These are phyloP conservation scores for Cuculus canorus DNA, from an alignment of 2,797 vertebrate species.

Conservation along the genomic window DNA sequence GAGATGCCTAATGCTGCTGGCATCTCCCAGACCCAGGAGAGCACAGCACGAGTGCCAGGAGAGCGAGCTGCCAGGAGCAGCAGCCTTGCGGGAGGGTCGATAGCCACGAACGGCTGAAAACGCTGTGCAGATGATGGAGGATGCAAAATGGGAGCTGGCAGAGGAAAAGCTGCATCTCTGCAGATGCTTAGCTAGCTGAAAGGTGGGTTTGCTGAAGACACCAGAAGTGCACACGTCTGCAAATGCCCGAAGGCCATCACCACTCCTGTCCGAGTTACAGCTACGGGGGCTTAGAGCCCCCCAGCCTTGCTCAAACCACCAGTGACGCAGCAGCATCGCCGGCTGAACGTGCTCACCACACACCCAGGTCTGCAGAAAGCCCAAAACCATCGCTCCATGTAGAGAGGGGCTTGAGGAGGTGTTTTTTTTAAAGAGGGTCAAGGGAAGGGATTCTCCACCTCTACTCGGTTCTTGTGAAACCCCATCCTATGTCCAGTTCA, in stretches of 20 bases:
- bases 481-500: too few relatives aligned
- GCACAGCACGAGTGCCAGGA: too few relatives aligned
- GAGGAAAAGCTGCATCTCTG: rapidly evolving
- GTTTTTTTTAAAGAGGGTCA: neutral
- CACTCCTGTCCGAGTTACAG: neutral
- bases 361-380: neutral
- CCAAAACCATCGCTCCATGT: rapidly evolving
- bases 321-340: neutral
- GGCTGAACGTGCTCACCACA: rapidly evolving
- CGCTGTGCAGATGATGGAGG: too few relatives aligned
- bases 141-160: neutral
- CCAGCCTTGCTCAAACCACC: neutral
- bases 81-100: rapidly evolving
- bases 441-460: too few relatives aligned
- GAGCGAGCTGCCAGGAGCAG: neutral
- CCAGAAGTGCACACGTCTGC: rapidly evolving
- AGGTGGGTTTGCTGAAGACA: neutral
- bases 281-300: rapidly evolving
- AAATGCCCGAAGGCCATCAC: neutral
- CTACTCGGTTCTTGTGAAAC: too few relatives aligned
- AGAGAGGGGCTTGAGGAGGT: rapidly evolving
- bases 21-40: neutral
- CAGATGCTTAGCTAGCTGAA: neutral
- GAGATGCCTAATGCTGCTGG: neutral
- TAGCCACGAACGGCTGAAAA: neutral